phyloP scores from a whole-genome alignment of 2,797 vertebrate species.

The Manis pentadactyla region DNA sequence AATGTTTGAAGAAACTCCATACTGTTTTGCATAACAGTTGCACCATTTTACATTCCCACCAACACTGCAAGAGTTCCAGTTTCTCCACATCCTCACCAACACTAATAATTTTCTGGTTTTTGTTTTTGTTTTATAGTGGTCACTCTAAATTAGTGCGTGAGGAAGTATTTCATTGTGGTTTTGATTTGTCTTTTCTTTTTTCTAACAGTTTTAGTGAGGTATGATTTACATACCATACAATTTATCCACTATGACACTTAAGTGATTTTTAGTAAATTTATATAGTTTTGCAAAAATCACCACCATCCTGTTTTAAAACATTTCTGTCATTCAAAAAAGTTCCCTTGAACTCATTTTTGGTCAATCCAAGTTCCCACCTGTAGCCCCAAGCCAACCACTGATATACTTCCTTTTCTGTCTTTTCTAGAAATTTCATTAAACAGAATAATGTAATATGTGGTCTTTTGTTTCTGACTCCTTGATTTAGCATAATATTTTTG shows the following conservation, averaged over 20 bases:
- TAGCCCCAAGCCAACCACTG: not conserved
- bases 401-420: not conserved
- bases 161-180: not conserved
- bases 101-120: not conserved
- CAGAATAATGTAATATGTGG: not conserved
- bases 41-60: not conserved
- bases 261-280: slow-evolving; percentile 45
- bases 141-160: not conserved
- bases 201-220: not conserved
- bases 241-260: not conserved
- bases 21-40: not conserved
- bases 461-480: slow-evolving; percentile 9
- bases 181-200: slow-evolving; percentile 18
- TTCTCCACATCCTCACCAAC: not conserved
- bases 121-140: not conserved
- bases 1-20: not conserved
- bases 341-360: not conserved
- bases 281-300: not conserved
- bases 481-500: not conserved
- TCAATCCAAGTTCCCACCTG: not conserved
- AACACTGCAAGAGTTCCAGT: not conserved
- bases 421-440: slow-evolving; percentile 10
- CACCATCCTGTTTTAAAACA: not conserved
- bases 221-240: not conserved
- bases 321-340: not conserved